Base-by-base conservation (phyloP, 2,797 vertebrate genomes). In the Mycteria americana region DNA sequence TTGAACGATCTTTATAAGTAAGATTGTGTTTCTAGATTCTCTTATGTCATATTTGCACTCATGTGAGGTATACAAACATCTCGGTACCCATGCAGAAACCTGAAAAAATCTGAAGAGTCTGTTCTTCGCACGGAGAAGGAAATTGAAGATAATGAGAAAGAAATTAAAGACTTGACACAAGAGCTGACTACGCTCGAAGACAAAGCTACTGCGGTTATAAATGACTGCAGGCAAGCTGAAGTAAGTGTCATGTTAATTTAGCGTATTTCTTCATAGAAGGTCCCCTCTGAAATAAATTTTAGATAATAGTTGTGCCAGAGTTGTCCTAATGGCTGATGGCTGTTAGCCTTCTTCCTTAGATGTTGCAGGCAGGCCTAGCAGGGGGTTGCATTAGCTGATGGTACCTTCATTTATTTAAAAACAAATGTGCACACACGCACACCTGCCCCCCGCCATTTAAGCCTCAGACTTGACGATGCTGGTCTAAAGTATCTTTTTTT, bases 91-190 rank as follows among this genome's bases (percentile, higher is more conserved):
- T 91, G 80, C 96, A 99, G 99, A 92, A 99, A 99, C 97, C 97
- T 99, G 94, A 99, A 99, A 95, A 99, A 99, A 95, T 98, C 97
- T 4, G 97, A 99, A 96, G 99, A 99, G 50, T 96, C 98, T 18
- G 90, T 99, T 74, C 92, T 57, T 51, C 98, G 97, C 39, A 97
- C 98, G 4, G 98, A 99, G 97, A 95, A 88, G 31, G 99, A 99
- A 97, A 97, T 98, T 89, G 97, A 98, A 73, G 98, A 99, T 30
- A 99, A 98, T 2, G 97, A 98, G 70, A 98, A 98, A 91, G 96
- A 97, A 22, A 97, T 99, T 62, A 95, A 97, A 48, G 98, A 98
- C 48, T 92, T 99, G 82, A 98, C 97, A 31, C 98, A 98, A 68
- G 98, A 99, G 37, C 96, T 99, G 81, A 98, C 98, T 94, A 93